Base-by-base conservation (phyloP, 2,797 vertebrate species). In the Hyperoplus lanceolatus region DNA sequence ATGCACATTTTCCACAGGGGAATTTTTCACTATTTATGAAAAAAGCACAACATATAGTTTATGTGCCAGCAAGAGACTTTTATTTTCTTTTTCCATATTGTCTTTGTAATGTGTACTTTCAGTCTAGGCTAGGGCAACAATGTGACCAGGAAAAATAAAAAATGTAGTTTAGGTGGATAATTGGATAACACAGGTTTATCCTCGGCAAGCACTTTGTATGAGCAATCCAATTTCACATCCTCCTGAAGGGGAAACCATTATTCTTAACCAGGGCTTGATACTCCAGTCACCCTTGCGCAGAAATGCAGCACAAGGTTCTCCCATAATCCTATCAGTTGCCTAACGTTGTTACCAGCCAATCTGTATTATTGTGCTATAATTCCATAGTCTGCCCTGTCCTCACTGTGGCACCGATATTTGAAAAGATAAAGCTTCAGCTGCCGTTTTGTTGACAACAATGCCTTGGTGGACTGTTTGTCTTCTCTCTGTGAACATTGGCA, bases 141-240 rank as follows among this genome's bases (percentile, higher is more conserved):
- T 91, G 89, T 93, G 91, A 87, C 85, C 82, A 85, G 86, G 87
- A 92, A 29, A 29, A 29, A 29, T 29, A 29, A 29, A 29, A 29
- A 29, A 96, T 95, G 93, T 95, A 94, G 93, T 96, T 96, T 94
- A 92, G 93, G 90, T 92, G 90, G 93, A 93, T 96, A 96, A 96
- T 96, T 96, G 95, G 96, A 96, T 96, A 96, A 96, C 94, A 95
- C 91, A 94, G 94, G 94, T 95, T 95, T 95, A 95, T 96, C 94
- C 94, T 93, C 94, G 85, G 94, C 94, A 94, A 95, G 95, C 95
- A 95, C 93, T 96, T 95, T 96, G 94, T 96, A 95, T 96, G 93
- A 95, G 95, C 94, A 96, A 96, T 96, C 95, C 94, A 96, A 96
- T 96, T 96, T 95, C 95, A 95, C 94, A 95, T 96, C 92, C 93